Conservation (phyloP, 2,113 vertebrate species). For the Poeciliopsis retropinna region DNA sequence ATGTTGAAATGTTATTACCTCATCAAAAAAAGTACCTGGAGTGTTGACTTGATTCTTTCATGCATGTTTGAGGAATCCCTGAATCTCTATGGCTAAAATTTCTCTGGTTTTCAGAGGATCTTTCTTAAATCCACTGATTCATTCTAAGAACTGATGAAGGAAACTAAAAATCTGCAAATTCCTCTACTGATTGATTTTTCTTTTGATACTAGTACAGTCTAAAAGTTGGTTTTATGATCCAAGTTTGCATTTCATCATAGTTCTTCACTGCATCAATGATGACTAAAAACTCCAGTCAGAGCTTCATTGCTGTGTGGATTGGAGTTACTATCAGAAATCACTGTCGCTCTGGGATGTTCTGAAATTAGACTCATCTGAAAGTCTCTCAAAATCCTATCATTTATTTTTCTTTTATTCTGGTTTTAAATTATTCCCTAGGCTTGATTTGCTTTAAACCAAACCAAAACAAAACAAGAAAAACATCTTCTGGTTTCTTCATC, state of each 20-base stretch:
- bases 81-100: not conserved
- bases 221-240: slow-evolving; percentile 20
- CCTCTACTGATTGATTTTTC: slow-evolving; percentile 2
- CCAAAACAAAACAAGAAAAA: not conserved
- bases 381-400: not conserved
- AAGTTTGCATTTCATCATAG: not conserved
- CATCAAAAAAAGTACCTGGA: too few species aligned
- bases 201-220: not conserved
- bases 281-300: slow-evolving; percentile 18
- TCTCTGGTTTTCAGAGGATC: not conserved
- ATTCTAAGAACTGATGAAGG: not conserved
- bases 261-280: not conserved
- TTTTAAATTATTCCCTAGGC: not conserved
- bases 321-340: slow-evolving; percentile 13
- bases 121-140: not conserved
- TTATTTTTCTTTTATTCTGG: slow-evolving; percentile 6
- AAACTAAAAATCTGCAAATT: slow-evolving; percentile 4
- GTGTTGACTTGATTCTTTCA: too few species aligned
- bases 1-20: too few species aligned
- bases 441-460: not conserved
- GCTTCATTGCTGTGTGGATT: not conserved
- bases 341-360: not conserved
- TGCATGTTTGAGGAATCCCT: too few species aligned
- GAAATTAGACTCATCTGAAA: not conserved
- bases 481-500: slow-evolving; percentile 18